Base-by-base conservation (phyloP, 2,797 vertebrate species). In the Peromyscus aztecus region DNA sequence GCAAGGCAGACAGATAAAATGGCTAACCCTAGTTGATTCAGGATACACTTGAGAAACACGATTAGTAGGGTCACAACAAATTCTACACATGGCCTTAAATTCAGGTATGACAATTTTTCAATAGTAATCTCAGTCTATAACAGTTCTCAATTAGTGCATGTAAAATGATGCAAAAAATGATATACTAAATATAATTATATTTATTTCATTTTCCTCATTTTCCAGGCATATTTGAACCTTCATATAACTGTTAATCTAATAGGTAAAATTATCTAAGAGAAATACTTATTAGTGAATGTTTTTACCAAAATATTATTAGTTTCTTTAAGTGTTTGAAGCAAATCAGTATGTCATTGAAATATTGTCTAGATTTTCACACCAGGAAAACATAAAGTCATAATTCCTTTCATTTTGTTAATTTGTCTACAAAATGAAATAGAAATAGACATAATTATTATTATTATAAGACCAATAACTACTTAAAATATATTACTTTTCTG, bases 261-360 rank as follows among this genome's bases (percentile, higher is more conserved):
- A 88, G 9, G 24, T 6, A 83, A 13, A 19, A 90, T 80, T 97
- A 96, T 9, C 43, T 27, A 7, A 43, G 4, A 4, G 94, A 97
- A 95, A 88, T 24, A 6, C 75, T 77, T 87, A 10, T 59, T 89
- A 40, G 19, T 94, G 2, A 97, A 95, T n/a, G 96, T 80, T 14
- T 16, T 23, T 29, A 37, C 40, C 49, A 0, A 59, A 19, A 40
- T 9, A 75, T 65, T 90, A 59, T 43, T 85, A 93, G 16, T 94
- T n/a, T 94, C 4, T 73, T 92, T 81, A 82, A 65, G 19, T 52
- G 4, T 73, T 1, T 40, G 4, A 49, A 19, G 1, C 83, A 87
- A 96, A 93, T 9, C 81, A 67, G 24, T 77, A 24, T 17, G 11
- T 40, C 61, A 4, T 2, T n/a, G 9, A 97, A 91, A 0, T 4